A percentile compares a stretch with the other conserved stretches of the same genome.
Conservation (phyloP, 2,113 vertebrate genomes). For the Helogale parvula region DNA sequence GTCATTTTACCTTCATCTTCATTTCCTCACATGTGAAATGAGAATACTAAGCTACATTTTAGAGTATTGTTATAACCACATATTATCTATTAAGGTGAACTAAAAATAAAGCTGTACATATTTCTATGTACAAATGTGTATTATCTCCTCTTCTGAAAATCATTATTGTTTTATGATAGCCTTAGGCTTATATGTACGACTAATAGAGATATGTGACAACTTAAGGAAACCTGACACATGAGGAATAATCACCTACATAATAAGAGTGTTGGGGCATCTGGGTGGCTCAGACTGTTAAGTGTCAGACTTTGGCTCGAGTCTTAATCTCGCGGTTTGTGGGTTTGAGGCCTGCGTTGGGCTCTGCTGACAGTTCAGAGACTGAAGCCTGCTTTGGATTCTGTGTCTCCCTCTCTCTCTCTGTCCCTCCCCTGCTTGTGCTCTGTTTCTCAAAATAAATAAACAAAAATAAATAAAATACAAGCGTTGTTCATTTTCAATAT, state of each 20-base stretch:
- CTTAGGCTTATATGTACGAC: neutral
- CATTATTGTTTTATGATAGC: neutral
- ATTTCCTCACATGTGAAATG: neutral
- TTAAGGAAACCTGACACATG: neutral
- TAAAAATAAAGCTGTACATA: conserved; percentile 31
- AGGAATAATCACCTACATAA: neutral
- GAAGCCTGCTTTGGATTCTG: no score
- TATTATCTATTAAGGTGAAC: neutral
- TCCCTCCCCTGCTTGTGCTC: no score
- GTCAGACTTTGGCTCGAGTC: no score
- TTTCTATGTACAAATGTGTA: neutral
- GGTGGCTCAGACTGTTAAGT: no score
- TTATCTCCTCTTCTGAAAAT: neutral
- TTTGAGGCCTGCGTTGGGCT: no score
- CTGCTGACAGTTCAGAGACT: no score
- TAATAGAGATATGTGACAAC: neutral
- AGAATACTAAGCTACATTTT: neutral
- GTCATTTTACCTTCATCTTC: neutral
- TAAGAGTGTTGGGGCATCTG: neutral
- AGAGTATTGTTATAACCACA: neutral
- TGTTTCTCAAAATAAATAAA: no score
- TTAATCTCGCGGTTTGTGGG: no score
- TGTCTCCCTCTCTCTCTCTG: no score
- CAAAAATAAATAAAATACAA: neutral
- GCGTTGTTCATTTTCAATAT: conserved; percentile 53